A percentile compares a stretch with the other conserved stretches of the same genome.
Conservation (phyloP, 92 coral and sea anemone species). For the Zoanthus sociatus region DNA sequence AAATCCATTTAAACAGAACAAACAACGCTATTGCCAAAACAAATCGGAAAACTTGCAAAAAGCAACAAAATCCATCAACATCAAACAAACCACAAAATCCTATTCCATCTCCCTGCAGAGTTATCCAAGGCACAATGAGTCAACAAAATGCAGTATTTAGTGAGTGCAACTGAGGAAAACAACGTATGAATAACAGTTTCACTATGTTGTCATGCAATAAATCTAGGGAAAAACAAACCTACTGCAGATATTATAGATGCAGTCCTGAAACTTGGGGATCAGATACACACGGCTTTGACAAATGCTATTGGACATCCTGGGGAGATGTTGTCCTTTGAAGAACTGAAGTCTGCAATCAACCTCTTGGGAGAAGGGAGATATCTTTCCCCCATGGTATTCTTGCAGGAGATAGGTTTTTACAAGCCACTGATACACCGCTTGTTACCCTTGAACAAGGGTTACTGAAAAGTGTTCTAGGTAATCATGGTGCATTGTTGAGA, state of each 20-base stretch:
- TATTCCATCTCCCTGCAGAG: background rate
- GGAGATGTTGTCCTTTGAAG: slow-evolving; percentile 40
- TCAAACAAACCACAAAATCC: too few species aligned
- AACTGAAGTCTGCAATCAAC: slow-evolving; percentile 4
- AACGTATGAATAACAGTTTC: slow-evolving; percentile 32
- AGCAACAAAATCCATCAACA: background rate
- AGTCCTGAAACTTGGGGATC: slow-evolving; percentile 33
- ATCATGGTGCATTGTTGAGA: slow-evolving; percentile 18
- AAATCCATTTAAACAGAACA: background rate
- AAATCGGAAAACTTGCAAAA: background rate
- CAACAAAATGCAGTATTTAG: slow-evolving; percentile 10
- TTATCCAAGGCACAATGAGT: slow-evolving; percentile 24
- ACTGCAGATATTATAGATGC: slow-evolving; percentile 1
- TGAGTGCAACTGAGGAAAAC: slow-evolving; percentile 25
- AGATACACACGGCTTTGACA: slow-evolving; percentile 30
- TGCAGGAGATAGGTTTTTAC: background rate
- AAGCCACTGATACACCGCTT: slow-evolving; percentile 11
- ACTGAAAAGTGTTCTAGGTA: background rate
- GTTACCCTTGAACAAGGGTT: slow-evolving; percentile 23
- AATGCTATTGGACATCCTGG: slow-evolving; percentile 23
- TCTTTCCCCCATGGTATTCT: slow-evolving; percentile 35
- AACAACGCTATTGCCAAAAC: background rate
- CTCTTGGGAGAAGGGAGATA: slow-evolving; percentile 23
- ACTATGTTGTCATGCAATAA: slow-evolving; percentile 12
- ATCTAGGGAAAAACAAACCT: too few species aligned